Evolutionary conservation across 2,113 vertebrate genomes (phyloP).

Genomic region (Nettapus auritus): DNA sequence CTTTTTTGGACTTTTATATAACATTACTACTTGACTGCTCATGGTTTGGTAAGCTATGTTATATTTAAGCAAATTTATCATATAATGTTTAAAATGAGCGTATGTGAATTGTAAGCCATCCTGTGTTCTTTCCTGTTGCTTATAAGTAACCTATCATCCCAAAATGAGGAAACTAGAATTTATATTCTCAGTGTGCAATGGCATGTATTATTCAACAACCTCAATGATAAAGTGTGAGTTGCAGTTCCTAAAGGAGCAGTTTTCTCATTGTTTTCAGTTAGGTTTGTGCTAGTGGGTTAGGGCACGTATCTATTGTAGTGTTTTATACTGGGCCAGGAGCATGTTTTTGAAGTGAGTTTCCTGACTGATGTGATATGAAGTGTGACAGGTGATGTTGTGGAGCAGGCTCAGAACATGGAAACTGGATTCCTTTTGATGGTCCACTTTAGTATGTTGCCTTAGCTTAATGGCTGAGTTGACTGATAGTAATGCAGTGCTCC

Average conservation of each 20-base stretch:
- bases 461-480: not conserved
- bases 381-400: not conserved
- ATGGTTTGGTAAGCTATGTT: not conserved
- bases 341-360: not conserved
- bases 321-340: not conserved
- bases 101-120: not conserved
- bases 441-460: not conserved
- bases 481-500: not conserved
- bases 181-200: not conserved
- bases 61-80: not conserved
- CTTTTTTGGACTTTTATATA: not conserved
- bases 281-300: not conserved
- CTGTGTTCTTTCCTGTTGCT: not conserved
- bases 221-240: not conserved
- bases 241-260: not conserved
- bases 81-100: not conserved
- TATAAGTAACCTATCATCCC: not conserved
- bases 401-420: not conserved
- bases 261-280: not conserved
- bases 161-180: not conserved
- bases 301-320: rapidly evolving
- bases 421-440: not conserved
- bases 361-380: not conserved
- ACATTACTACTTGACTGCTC: not conserved
- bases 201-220: not conserved